Percentiles rank a stretch among this genome's conserved stretches.
Evolutionary conservation across 2,888 invertebrate genomes (phyloP).

Genomic region (Chrysopilus asiliformis): DNA sequence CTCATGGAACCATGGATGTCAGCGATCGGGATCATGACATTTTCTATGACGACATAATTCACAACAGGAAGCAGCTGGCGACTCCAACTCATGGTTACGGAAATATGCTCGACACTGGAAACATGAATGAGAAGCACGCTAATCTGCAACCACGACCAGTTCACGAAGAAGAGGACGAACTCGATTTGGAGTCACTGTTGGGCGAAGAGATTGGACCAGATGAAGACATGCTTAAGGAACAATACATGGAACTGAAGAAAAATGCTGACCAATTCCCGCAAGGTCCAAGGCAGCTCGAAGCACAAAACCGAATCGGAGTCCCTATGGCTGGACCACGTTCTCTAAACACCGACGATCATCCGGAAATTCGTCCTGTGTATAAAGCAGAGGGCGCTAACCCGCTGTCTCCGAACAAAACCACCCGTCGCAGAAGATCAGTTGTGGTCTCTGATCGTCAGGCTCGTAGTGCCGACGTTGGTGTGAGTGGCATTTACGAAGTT

Average conservation of each 20-base stretch:
- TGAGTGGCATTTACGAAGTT: constrained; percentile 79
- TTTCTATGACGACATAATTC: constrained; percentile 49
- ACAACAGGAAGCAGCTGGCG: constrained; percentile 41
- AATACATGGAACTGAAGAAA: constrained; percentile 36
- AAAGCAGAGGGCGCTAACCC: constrained; percentile 19
- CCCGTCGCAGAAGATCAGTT: constrained; percentile 49
- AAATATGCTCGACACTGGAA: constrained; percentile 22
- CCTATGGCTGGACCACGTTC: constrained; percentile 43
- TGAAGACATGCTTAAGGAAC: constrained; percentile 22
- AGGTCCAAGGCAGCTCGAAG: constrained; percentile 52
- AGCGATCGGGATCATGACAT: constrained; percentile 33
- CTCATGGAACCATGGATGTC: constrained; percentile 12
- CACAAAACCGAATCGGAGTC: constrained; percentile 39
- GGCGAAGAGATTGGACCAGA: constrained; percentile 25
- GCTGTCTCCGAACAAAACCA: constrained; percentile 8
- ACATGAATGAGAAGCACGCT: constrained; percentile 15
- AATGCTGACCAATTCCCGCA: constrained; percentile 54
- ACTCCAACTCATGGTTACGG: constrained; percentile 29
- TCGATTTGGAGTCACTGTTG: constrained; percentile 29
- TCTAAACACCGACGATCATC: constrained; percentile 28
- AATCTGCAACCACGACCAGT: constrained; percentile 31
- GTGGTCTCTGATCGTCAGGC: constrained; percentile 57
- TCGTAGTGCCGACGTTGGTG: constrained; percentile 76
- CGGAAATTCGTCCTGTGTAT: constrained; percentile 29
- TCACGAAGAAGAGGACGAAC: constrained; percentile 36